Base-by-base conservation (phyloP, 1,140 invertebrate species). In the Fopius arisanus region DNA sequence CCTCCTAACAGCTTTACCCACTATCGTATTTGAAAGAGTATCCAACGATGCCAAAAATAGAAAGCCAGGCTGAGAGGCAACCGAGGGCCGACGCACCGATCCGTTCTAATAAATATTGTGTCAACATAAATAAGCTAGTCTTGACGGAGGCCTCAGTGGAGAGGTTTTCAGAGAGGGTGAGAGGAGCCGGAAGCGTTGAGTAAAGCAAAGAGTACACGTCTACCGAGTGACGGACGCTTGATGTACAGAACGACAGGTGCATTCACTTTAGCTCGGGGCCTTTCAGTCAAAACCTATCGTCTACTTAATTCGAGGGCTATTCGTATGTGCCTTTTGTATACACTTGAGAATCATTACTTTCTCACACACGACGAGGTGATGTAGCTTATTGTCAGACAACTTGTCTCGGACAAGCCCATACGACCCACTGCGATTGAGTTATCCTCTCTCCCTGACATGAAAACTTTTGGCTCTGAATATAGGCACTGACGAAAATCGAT, bases 21-120 rank as follows among this genome's bases (percentile, higher is more conserved):
- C 29, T 29, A 67, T 67, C 54, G 54, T 28, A 59, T 67, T 67
- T 67, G 9, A 37, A 40, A 67, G 63, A 67, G 37, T 40, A 37
- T 37, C 26, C 37, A 37, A 19, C 31, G 54, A 29, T 54, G 62
- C 74, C 14, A 74, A 78, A 73, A 74, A 72, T 74, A 73, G 29
- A 72, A 78, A 77, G 48, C 74, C 72, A 75, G 73, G 79, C 80
- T 81, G 84, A 84, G 78, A 82, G 77, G 74, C 77, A 79, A 76
- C 77, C 54, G 75, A 73, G 69, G 76, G 68, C 81, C 82, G 82
- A 82, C 83, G 81, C 82, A 82, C 85, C 86, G 86, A 88, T 88
- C 86, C 85, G 84, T 87, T 83, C 87, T 87, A 87, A 88, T 88
- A 87, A 87, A 88, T 88, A 87, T 86, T 85, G 82, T 86, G 86